Conservation (phyloP, 1,140 invertebrate genomes). For the Berghia stephanieae region DNA sequence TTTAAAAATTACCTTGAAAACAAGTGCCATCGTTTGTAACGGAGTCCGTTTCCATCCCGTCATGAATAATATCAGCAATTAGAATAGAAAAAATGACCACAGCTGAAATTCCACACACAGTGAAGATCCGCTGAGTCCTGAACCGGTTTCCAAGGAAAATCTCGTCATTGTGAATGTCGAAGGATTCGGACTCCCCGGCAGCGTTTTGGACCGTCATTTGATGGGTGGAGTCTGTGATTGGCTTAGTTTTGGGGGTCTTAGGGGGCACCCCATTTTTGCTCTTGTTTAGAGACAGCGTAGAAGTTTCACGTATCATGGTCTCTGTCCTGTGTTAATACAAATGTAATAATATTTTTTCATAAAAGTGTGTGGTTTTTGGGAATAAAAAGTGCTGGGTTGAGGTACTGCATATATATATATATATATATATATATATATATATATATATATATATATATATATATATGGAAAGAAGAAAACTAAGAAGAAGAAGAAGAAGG, state of each 20-base stretch:
- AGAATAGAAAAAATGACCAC: background rate
- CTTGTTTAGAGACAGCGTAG: background rate
- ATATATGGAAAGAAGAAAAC: no score
- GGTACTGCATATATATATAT: no score
- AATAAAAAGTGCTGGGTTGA: no score
- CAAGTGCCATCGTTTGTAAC: background rate
- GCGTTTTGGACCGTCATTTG: background rate
- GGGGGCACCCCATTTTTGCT: background rate
- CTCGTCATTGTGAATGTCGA: background rate
- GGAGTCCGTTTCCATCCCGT: background rate
- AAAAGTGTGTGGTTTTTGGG: no score
- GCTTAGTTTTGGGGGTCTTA: no score
- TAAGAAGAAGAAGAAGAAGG: no score
- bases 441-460: no score
- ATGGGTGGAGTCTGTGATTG: no score
- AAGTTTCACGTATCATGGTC: background rate
- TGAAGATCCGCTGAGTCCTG: slow-evolving; percentile 1
- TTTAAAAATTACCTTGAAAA: slow-evolving; percentile 14
- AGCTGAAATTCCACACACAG: background rate
- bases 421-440: no score
- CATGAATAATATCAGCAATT: background rate
- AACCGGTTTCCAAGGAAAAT: slow-evolving; percentile 14
- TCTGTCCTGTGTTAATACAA: no score
- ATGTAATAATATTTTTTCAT: background rate
- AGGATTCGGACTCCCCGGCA: background rate